Evolutionary conservation across 1,140 invertebrate species (phyloP).

Genomic region (Rhysida immarginata): DNA sequence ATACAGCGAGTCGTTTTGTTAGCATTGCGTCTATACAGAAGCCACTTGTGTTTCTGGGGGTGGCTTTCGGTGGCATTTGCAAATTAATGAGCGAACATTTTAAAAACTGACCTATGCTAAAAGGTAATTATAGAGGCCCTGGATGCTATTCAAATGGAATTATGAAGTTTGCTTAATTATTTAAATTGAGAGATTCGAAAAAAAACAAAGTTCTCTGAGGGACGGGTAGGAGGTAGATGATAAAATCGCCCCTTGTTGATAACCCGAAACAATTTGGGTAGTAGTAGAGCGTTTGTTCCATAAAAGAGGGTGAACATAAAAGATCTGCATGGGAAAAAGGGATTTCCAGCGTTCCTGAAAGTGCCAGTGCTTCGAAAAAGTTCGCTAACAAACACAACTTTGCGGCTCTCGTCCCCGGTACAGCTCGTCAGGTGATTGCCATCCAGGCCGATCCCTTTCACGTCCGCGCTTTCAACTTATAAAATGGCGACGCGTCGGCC

Average conservation of each 20-base stretch:
- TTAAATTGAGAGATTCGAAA: neutral
- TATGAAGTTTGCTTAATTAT: too few species aligned
- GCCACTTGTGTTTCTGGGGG: neutral
- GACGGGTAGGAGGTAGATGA: neutral
- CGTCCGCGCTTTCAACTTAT: neutral
- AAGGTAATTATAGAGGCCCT: neutral
- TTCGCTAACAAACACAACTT: neutral
- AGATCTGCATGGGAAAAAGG: neutral
- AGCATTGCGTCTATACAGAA: neutral
- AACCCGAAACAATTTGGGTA: neutral
- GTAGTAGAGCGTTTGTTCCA: neutral
- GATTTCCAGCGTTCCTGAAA: neutral
- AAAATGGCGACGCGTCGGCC: neutral
- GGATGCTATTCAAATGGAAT: too few species aligned
- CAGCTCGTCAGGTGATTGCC: neutral
- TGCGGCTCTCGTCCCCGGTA: neutral
- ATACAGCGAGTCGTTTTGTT: too few species aligned
- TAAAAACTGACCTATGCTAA: neutral
- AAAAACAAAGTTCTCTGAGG: neutral
- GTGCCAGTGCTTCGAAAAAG: neutral
- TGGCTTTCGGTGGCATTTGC: neutral
- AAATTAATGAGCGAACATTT: neutral
- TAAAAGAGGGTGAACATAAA: neutral
- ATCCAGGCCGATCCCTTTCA: neutral
- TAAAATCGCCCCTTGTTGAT: neutral